Base-by-base conservation (phyloP, 2,113 vertebrate genomes). In the Odontesthes bonariensis region DNA sequence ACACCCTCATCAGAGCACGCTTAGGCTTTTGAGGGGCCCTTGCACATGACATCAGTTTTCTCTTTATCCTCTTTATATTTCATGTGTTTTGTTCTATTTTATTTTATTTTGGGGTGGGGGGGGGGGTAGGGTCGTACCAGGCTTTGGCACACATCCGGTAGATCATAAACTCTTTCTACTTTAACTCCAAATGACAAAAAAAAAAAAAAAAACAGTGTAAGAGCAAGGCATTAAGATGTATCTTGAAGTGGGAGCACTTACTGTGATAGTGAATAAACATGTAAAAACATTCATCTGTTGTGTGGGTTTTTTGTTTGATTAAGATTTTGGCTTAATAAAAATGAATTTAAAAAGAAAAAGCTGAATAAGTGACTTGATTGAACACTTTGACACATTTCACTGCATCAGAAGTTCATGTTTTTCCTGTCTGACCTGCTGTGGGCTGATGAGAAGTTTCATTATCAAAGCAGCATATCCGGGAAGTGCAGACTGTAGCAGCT, bases 181-280 rank as follows among this genome's bases (percentile, higher is more conserved):
- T 91, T 91, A 91, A 92, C 86, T 93, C 89, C 84, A 90, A 79
- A 89, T 73, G 78, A 86, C 86, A 87, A 91, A 86, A 88, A 27
- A 27, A 27, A 27, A 27, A 27, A 27, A 27, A n/a, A n/a, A n/a
- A n/a, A n/a, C 86, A 85, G 84, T 92, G 70, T 88, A 91, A 90
- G 75, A 88, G 86, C 78, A 88, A 87, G 82, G 80, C 88, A 80
- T 87, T 69, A 84, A 83, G 87, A 90, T 93, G 87, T 92, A 92
- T 90, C 94, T 90, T 92, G 92, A 93, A 91, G 92, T 90, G 86
- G 92, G 92, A 94, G 93, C 93, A 95, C 94, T 94, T 95, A 93
- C 92, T 93, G 92, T 94, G 91, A 92, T 92, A 93, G 91, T 94
- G 88, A 95, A 94, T 95, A 95, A 94, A 95, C 81, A 77, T 93